Percentiles rank a stretch among this genome's conserved stretches.
Evolutionary conservation across 2,113 vertebrate genomes (phyloP).

Genomic region (Trinectes maculatus): DNA sequence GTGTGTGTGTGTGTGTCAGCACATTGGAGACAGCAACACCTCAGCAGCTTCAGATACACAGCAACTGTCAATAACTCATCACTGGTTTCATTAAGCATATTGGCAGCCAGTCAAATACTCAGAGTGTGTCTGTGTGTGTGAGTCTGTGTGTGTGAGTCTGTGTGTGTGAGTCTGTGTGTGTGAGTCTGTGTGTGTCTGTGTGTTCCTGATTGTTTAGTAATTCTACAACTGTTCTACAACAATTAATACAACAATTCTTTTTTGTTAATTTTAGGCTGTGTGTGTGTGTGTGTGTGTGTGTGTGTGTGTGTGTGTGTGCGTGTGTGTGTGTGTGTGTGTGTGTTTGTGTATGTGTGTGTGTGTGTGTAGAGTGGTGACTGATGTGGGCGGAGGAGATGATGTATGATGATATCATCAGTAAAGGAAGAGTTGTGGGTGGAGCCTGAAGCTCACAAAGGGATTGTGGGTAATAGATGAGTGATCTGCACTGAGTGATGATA

Average conservation of each 20-base stretch:
- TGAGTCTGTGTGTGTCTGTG: constrained; percentile 2
- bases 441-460: too few species aligned
- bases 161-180: constrained; percentile 5
- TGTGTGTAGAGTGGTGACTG: background rate
- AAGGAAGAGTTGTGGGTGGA: too few species aligned
- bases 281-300: constrained; percentile 18
- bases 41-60: constrained; percentile 72
- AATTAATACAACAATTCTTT: too few species aligned
- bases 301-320: too few species aligned
- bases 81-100: constrained; percentile 78
- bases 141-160: constrained; percentile 1
- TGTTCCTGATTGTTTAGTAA: constrained; percentile 27
- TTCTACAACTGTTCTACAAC: constrained; percentile 13
- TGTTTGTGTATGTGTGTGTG: too few species aligned
- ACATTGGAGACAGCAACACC: constrained; percentile 56
- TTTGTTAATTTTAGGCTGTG: constrained; percentile 28
- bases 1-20: constrained; percentile 55
- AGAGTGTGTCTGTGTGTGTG: constrained; percentile 27
- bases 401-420: too few species aligned
- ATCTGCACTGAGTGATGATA: too few species aligned
- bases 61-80: constrained; percentile 81
- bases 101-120: constrained; percentile 46
- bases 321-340: too few species aligned
- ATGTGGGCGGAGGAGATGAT: too few species aligned
- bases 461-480: too few species aligned